Conservation (phyloP, 2,113 vertebrate species). For the Leiothrix lutea region DNA sequence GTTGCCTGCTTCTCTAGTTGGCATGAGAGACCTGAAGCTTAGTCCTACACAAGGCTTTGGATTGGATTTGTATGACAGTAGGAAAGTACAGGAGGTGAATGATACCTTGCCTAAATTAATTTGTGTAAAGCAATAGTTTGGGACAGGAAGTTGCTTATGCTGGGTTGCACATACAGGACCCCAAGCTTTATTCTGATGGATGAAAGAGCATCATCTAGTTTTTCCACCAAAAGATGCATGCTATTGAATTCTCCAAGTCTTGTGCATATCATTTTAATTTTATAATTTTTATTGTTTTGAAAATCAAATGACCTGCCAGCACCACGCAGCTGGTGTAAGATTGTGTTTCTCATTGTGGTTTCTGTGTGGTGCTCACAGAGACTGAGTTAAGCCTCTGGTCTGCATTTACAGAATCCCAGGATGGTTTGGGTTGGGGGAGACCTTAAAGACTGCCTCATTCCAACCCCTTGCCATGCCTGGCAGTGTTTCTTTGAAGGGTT, state of each 20-base stretch:
- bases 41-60: not conserved
- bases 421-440: not conserved
- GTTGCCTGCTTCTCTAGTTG: not conserved
- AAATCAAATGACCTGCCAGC: not conserved
- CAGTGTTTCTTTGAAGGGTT: not conserved
- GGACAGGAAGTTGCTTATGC: not conserved
- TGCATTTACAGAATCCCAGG: not conserved
- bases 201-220: not conserved
- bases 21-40: not conserved
- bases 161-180: not conserved
- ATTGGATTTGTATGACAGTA: not conserved
- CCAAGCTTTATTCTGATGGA: not conserved
- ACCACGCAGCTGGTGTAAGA: rapidly evolving
- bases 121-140: rapidly evolving
- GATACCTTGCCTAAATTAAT: not conserved
- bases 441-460: not conserved
- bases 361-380: not conserved
- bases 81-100: not conserved
- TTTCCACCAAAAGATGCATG: not conserved
- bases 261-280: not conserved
- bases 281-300: not conserved
- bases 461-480: not conserved
- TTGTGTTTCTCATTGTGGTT: not conserved
- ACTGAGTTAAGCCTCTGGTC: not conserved
- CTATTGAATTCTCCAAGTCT: not conserved